Evolutionary conservation across 2,888 invertebrate genomes (phyloP).

Genomic region (Dexiosoma caninum): DNA sequence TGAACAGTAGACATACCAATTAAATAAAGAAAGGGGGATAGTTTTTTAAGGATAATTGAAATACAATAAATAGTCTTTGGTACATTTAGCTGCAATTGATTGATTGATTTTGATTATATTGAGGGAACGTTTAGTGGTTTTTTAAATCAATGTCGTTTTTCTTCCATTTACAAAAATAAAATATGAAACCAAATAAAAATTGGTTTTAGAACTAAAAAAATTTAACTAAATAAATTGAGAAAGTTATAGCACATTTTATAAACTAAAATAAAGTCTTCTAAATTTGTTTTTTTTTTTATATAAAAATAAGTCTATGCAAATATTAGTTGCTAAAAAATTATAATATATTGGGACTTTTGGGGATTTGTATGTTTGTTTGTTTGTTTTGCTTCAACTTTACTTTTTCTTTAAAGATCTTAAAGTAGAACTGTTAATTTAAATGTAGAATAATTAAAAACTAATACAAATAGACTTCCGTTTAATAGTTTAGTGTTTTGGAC

Average conservation of each 20-base stretch:
- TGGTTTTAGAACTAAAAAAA: slow-evolving; percentile 36
- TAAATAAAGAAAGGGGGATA: slow-evolving; percentile 21
- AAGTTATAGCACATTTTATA: slow-evolving; percentile 31
- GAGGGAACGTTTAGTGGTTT: background rate
- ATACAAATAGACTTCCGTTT: slow-evolving; percentile 63
- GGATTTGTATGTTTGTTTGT: slow-evolving; percentile 33
- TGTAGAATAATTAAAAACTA: slow-evolving; percentile 9
- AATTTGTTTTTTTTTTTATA: slow-evolving; percentile 38
- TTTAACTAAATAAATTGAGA: slow-evolving; percentile 48
- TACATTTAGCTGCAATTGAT: slow-evolving; percentile 70
- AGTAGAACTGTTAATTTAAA: slow-evolving; percentile 34
- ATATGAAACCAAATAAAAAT: slow-evolving; percentile 27
- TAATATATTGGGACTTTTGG: background rate
- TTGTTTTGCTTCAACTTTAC: slow-evolving; percentile 54
- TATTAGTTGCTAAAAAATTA: slow-evolving; percentile 51
- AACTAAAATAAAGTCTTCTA: slow-evolving; percentile 60
- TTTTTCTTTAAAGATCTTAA: background rate
- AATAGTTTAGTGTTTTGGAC: slow-evolving; percentile 63
- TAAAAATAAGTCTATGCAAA: slow-evolving; percentile 60
- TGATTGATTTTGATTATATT: slow-evolving; percentile 1
- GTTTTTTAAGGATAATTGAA: slow-evolving; percentile 25
- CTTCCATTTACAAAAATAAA: slow-evolving; percentile 27
- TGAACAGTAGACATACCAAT: slow-evolving; percentile 54
- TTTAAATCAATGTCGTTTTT: slow-evolving; percentile 44
- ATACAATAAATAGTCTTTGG: slow-evolving; percentile 70